These are phyloP conservation scores for Onychomys torridus DNA, from an alignment of 2,797 vertebrate genomes.

Conservation along the genomic window DNA sequence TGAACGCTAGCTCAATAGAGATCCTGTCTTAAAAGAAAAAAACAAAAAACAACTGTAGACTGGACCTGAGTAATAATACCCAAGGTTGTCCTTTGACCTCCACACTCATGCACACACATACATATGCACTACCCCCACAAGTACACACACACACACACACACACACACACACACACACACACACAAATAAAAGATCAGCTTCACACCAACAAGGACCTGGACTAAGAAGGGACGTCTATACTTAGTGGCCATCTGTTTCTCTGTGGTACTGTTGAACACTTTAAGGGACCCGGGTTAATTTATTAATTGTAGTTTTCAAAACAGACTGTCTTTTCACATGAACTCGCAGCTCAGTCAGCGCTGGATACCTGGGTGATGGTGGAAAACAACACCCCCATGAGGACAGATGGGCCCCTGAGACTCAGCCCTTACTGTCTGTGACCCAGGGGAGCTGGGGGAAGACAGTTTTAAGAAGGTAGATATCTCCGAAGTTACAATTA, in stretches of 20 bases:
- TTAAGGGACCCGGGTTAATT: not conserved
- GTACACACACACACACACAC: not conserved
- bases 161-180: not conserved
- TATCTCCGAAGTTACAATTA: not conserved
- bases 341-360: not conserved
- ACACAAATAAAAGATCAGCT: not conserved
- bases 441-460: not conserved
- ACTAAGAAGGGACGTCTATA: not conserved
- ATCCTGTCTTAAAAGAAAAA: not conserved
- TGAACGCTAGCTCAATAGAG: not conserved
- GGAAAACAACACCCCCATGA: not conserved
- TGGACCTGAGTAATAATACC: not conserved
- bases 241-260: not conserved
- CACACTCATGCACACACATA: not conserved
- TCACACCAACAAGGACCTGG: too few relatives aligned
- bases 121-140: not conserved
- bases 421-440: too few relatives aligned
- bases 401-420: not conserved
- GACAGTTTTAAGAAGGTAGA: not conserved
- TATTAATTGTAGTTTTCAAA: not conserved
- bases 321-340: not conserved
- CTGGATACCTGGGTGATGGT: not conserved
- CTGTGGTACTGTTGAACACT: accelerated
- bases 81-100: not conserved
- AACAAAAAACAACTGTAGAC: too few relatives aligned